Evolutionary conservation across 2,113 vertebrate genomes (phyloP).

Genomic region (Toxotes jaculatrix): DNA sequence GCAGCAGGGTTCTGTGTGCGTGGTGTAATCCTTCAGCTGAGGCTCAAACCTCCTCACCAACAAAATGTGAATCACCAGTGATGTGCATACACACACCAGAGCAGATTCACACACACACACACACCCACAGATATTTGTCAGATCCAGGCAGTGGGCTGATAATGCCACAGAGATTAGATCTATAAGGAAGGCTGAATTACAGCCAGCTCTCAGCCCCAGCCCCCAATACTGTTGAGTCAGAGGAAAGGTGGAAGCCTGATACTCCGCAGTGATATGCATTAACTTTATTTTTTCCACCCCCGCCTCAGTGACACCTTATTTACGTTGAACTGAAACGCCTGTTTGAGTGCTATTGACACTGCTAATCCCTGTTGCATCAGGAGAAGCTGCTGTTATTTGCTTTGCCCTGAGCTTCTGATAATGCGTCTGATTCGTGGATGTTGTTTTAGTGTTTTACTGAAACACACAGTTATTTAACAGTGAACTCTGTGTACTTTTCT

Average conservation of each 20-base stretch:
- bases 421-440: conserved; percentile 32
- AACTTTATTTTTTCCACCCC: conserved; percentile 41
- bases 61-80: background rate
- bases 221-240: conserved; percentile 62
- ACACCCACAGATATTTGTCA: conserved; percentile 20
- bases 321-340: conserved; percentile 59
- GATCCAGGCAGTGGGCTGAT: conserved; percentile 46
- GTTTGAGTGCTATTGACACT: conserved; percentile 61
- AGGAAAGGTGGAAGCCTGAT: conserved; percentile 62
- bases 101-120: conserved; percentile 2
- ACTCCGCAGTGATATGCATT: conserved; percentile 44
- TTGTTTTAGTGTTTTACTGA: conserved; percentile 6
- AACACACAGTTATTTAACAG: conserved; percentile 41
- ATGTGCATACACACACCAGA: background rate
- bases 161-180: conserved; percentile 61
- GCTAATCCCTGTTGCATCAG: conserved; percentile 39
- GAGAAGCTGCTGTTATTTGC: conserved; percentile 32
- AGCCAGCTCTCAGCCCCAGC: conserved; percentile 41
- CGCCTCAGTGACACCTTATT: conserved; percentile 55
- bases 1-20: too few species aligned
- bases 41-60: background rate
- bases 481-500: conserved; percentile 41
- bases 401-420: conserved; percentile 7
- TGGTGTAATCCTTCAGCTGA: background rate
- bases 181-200: conserved; percentile 65